Base-by-base conservation (phyloP, 1,140 invertebrate genomes). In the Glossosoma conforme region DNA sequence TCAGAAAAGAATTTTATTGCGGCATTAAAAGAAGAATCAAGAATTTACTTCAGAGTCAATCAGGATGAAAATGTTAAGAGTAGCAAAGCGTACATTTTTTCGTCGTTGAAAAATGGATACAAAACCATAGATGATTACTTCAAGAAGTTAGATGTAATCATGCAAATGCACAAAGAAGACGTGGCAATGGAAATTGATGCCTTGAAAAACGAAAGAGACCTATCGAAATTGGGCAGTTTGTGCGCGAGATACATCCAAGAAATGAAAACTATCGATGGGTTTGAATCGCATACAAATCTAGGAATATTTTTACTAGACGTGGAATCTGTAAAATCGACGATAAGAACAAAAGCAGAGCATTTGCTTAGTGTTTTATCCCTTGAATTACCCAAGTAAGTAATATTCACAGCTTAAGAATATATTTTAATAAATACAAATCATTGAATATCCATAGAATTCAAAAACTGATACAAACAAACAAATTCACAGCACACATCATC, bases 291-390 rank as follows among this genome's bases (percentile, higher is more conserved):
- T 42, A 76, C 85, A 52, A 72, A 71, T 0, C 54, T 83, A 4
- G 89, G 89, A 1, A 65, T 92, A 19, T 65, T 91, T 32, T 74
- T 82, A 44, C 62, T 93, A 4, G 79, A 83, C 50, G 73, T 86
- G 13, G 63, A 68, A n/a, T 76, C 78, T 24, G 87, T 92, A 61
- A 89, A 87, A 66, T 76, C 78, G 15, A 67, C 78, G 15, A 77
- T 86, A 15, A 71, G 81, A 10, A 82, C 85, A 0, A 83, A 84
- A 33, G 85, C 87, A 2, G 66, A 75, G 3, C 65, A 80, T 44
- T 76, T 89, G 37, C 76, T 88, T 42, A 72, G 77, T 43, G 77
- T 88, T n/a, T 59, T 83, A 2, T 65, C 77, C 52, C 55, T 64
- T 2, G 69, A 76, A 18, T 64, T 83, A 56, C 77, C 78, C 15